Percentiles rank a stretch among this genome's conserved stretches.
Conservation (phyloP, 2,113 vertebrate species). For the Oryzias curvinotus region DNA sequence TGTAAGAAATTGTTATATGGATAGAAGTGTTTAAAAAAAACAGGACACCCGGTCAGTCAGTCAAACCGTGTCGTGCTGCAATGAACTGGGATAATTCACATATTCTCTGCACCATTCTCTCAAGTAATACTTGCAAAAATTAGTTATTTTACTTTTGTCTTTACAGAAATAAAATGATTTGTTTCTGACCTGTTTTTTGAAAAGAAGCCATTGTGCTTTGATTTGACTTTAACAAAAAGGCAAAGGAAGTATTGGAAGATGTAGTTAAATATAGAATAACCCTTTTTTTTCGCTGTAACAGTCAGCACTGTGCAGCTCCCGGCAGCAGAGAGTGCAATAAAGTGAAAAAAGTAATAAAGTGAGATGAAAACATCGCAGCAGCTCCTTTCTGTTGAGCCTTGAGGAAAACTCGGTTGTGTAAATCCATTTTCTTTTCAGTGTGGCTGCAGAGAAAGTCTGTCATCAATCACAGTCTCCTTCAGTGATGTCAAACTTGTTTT, state of each 20-base stretch:
- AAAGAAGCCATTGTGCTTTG: background rate
- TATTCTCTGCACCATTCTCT: too few relatives aligned
- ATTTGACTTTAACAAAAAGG: background rate
- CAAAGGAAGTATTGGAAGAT: background rate
- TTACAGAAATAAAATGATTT: background rate
- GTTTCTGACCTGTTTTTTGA: background rate
- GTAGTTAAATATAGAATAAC: background rate
- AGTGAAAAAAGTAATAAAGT: slow-evolving; percentile 5
- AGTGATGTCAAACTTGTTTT: background rate
- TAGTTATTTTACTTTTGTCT: background rate
- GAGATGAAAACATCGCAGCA: slow-evolving; percentile 3
- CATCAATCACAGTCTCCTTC: background rate
- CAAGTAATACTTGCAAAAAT: background rate
- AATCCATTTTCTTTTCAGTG: background rate
- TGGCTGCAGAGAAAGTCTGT: background rate
- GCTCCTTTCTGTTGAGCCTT: slow-evolving; percentile 8
- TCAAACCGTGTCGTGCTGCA: too few relatives aligned
- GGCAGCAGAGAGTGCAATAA: slow-evolving; percentile 1
- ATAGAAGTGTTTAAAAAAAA: too few relatives aligned
- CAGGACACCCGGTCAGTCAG: too few relatives aligned
- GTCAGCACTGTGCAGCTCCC: background rate
- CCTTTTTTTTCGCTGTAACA: background rate
- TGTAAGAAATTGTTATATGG: too few relatives aligned
- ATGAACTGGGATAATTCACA: too few relatives aligned
- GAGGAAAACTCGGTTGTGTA: slow-evolving; percentile 9